phyloP scores from a whole-genome alignment of 2,113 vertebrate genomes.

The Haliaeetus leucogaster region DNA sequence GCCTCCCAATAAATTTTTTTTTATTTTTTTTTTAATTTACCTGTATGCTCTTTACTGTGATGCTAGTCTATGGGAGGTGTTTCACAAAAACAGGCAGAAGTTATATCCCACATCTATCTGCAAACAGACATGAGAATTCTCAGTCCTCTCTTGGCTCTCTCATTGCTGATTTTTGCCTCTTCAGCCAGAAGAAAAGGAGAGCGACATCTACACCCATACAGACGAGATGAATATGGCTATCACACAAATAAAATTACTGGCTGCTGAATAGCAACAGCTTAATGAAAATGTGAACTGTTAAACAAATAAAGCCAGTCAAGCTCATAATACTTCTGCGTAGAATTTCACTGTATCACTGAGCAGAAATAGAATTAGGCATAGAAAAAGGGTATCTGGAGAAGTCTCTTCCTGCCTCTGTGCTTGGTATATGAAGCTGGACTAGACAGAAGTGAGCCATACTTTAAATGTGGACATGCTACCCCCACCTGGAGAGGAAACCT shows the following conservation, averaged over 20 bases:
- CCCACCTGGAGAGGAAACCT: background rate
- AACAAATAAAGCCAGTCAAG: constrained; percentile 67
- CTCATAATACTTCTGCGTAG: constrained; percentile 53
- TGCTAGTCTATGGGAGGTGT: background rate
- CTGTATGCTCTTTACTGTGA: background rate
- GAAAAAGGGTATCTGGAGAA: background rate
- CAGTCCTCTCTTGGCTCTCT: background rate
- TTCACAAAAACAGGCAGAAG: background rate
- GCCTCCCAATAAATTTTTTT: background rate
- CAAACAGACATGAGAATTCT: background rate
- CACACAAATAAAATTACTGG: constrained; percentile 65
- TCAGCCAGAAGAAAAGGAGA: background rate
- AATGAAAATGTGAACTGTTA: constrained; percentile 72
- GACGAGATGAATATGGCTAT: constrained; percentile 48
- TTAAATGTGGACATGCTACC: background rate
- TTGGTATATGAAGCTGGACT: background rate
- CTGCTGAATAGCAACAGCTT: constrained; percentile 58
- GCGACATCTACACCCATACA: background rate
- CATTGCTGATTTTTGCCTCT: background rate
- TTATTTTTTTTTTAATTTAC: background rate
- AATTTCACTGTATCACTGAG: constrained; percentile 48
- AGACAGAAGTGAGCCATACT: background rate
- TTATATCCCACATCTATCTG: background rate
- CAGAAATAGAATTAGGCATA: constrained; percentile 48
- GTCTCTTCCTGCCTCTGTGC: background rate